Base-by-base conservation (phyloP, 2,888 invertebrate genomes). In the Ophioninae sp. region DNA sequence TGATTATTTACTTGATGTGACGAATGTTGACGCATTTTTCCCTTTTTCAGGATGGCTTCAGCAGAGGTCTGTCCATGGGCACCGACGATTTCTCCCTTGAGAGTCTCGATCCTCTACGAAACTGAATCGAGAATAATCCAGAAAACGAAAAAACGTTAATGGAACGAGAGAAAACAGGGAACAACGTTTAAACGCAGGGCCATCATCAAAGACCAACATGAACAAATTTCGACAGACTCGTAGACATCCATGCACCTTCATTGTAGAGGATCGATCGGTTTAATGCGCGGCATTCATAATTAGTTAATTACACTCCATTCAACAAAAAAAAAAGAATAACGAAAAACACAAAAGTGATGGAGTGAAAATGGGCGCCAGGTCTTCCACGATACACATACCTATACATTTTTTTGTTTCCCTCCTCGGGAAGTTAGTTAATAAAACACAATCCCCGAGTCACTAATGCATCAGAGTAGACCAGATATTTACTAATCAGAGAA, bases 61-160 rank as follows among this genome's bases (percentile, higher is more conserved):
- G 96, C 93, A 95, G 97, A 93, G 97, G 97, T 87, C 94, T 97
- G 90, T 95, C 96, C 86, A 97, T 98, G 93, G 97, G 97, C 90
- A 97, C 97, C 92, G 98, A 98, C 93, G 98, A 98, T 94, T 99
- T 99, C 94, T 97, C 97, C 88, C 94, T 98, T 93, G 98, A 98
- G 93, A 98, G 97, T 93, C 95, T 98, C 93, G 98, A 98, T 94
- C 98, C 98, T 83, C 94, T 98, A 90, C 95, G 96, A 93, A 97
- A 97, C 87, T 94, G 89, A 92, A 51, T 56, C 41, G 67, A 61
- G 51, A 17, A 9, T 0, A 9, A 37, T 22, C 22, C 17, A 61
- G 68, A 51, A 75, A 69, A 68, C 39, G 17, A 79, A 65, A 59
- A 51, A 69, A 61, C 7, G 67, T 68, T 67, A 76, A 71, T 81